Conservation (phyloP, 1,140 invertebrate genomes). For the Zaprionus davidi region DNA sequence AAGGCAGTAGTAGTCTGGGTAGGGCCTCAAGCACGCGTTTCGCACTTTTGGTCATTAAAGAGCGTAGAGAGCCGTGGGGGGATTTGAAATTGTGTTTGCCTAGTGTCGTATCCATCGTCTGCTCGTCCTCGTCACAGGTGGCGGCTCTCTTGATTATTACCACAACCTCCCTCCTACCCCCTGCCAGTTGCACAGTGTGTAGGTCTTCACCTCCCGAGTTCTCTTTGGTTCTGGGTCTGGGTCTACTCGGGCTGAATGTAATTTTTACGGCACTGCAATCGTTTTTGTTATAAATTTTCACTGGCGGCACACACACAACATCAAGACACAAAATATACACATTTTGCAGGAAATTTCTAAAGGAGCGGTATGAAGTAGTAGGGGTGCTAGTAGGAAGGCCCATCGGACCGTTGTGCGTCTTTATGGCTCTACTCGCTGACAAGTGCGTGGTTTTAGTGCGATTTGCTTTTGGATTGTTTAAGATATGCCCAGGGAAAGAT, state of each 20-base stretch:
- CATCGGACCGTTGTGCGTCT: constrained; percentile 2
- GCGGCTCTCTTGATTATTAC: constrained; percentile 67
- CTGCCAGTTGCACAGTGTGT: not conserved
- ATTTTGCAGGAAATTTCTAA: constrained; percentile 7
- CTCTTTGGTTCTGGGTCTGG: constrained; percentile 33
- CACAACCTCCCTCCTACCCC: no score
- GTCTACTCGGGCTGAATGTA: constrained; percentile 62
- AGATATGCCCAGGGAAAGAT: constrained; percentile 19
- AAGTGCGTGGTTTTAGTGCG: constrained; percentile 41
- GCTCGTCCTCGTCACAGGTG: constrained; percentile 57
- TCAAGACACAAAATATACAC: constrained; percentile 55
- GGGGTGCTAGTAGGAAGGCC: not conserved
- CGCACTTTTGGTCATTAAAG: constrained; percentile 48
- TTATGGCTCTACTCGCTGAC: constrained; percentile 35
- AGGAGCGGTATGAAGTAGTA: not conserved
- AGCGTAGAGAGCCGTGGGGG: not conserved
- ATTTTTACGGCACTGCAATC: constrained; percentile 78
- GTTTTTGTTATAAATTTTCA: constrained; percentile 67
- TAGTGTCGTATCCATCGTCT: constrained; percentile 38
- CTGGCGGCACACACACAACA: constrained; percentile 30
- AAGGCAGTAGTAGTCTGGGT: not conserved
- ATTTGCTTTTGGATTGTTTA: constrained; percentile 20
- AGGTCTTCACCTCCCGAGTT: not conserved
- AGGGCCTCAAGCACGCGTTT: constrained; percentile 39
- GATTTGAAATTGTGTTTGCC: constrained; percentile 48